Percentiles rank a stretch among this genome's conserved stretches.
These are phyloP conservation scores for Drosophila takahashii DNA, from an alignment of 1,140 invertebrate species.

Conservation along the genomic window DNA sequence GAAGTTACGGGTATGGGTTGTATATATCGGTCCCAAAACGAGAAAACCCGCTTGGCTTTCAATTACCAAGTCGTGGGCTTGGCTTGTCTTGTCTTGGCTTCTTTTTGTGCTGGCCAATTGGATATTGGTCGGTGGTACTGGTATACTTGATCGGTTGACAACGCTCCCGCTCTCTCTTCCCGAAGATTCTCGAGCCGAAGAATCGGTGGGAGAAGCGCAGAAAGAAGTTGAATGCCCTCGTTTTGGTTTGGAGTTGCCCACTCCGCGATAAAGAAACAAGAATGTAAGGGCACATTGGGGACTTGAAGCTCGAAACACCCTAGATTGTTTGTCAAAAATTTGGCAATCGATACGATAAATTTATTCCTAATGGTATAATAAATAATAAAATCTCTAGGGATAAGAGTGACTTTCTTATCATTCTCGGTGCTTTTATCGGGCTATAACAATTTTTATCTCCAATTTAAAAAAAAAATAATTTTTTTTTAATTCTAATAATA, in stretches of 20 bases:
- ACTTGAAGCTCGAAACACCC: conserved; percentile 7
- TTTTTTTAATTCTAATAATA: too few relatives aligned
- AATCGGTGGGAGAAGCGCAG: conserved; percentile 18
- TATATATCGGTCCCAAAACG: conserved; percentile 9
- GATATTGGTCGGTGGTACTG: conserved; percentile 18
- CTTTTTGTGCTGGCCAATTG: conserved; percentile 14
- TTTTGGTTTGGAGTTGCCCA: conserved; percentile 40
- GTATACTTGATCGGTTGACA: conserved; percentile 39
- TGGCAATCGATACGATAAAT: background rate
- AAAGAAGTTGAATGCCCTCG: conserved; percentile 75
- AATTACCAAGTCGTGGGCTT: conserved; percentile 39
- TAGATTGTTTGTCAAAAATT: background rate
- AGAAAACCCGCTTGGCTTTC: conserved; percentile 44
- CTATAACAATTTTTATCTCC: too few relatives aligned
- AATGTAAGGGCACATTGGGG: conserved; percentile 1
- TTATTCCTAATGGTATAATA: background rate
- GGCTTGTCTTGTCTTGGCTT: conserved; percentile 9
- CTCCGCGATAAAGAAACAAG: conserved; percentile 38
- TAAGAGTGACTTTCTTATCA: too few relatives aligned
- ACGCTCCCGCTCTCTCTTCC: conserved; percentile 23
- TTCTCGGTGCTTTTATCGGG: too few relatives aligned
- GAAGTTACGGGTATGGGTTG: background rate
- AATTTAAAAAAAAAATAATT: too few relatives aligned
- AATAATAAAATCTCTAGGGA: background rate
- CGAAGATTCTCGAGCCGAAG: conserved; percentile 23